Evolutionary conservation across 2,797 vertebrate genomes (phyloP), one percentile per base, ranked within the genome.

Genomic region (Characodon lateralis): DNA sequence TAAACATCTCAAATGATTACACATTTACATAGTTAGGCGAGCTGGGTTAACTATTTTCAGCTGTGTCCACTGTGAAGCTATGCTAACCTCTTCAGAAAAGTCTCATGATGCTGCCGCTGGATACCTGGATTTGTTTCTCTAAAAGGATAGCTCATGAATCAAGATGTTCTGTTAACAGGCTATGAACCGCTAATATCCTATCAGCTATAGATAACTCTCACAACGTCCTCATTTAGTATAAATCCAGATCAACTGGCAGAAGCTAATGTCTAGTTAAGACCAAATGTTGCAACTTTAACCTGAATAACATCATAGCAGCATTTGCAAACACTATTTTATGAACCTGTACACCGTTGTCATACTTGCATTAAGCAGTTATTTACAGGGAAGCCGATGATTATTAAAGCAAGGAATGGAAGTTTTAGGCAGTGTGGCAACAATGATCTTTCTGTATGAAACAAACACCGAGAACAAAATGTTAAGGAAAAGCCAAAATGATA

Each of bases 1-100:
- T 46, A 46, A 46, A 46, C 43, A 46, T 0, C 8, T 41, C 31
- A 22, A 22, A 35, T 9, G 1, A 5, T 41, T 41, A 41, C 18
- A 22, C 20, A 24, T 66, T 66, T 24, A 41, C 28, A 31, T 3
- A 58, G 10, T 26, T 46, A 14, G 5, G 14, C 46, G 39, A 10
- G 0, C 1, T 1, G 8, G 1, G 22, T 69, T 43, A 2, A 69
- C 13, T 5, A 51, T 53, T 35, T 35, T 71, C 6, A 28, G 13
- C 1, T 20, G 43, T 26, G 6, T 20, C n/a, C 26, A 20, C 10
- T 56, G 6, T n/a, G 71, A 53, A 39, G 0, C 7, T 71, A 20
- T 31, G 18, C 69, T 31, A 53, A 51, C 26, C 26, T 12, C n/a
- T 35, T 35, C 50, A 16, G 14, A 26, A 71, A 24, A 20, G 24